Percentiles rank a stretch among this genome's conserved stretches.
phyloP scores from a whole-genome alignment of 2,113 vertebrate species.

The Hucho hucho region DNA sequence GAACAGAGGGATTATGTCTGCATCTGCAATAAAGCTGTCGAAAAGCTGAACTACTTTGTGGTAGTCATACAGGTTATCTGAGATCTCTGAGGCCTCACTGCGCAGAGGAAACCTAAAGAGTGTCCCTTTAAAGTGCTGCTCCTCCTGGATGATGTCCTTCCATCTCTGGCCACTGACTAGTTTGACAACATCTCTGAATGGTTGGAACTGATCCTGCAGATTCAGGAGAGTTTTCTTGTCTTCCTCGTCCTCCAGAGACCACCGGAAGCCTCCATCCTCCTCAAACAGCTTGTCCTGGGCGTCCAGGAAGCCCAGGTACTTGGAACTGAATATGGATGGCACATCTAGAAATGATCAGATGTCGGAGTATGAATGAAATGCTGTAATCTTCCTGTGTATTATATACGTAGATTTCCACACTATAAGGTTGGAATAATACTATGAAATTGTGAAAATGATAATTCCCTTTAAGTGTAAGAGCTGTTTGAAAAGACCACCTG shows the following conservation, averaged over 20 bases:
- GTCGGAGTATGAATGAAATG: too few relatives aligned
- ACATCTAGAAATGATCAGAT: conserved; percentile 68
- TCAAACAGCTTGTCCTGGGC: conserved; percentile 74
- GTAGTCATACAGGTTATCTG: conserved; percentile 73
- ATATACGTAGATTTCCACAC: too few relatives aligned
- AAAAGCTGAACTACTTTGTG: conserved; percentile 72
- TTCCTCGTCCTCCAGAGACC: conserved; percentile 71
- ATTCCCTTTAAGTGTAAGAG: too few relatives aligned
- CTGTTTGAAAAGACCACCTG: too few relatives aligned
- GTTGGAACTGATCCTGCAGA: conserved; percentile 75
- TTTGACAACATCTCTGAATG: conserved; percentile 73
- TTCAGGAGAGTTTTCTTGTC: conserved; percentile 56
- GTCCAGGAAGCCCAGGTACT: conserved; percentile 76
- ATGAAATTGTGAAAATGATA: too few relatives aligned
- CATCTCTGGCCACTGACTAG: conserved; percentile 52
- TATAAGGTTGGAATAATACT: too few relatives aligned
- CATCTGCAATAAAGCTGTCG: conserved; percentile 78
- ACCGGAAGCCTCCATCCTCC: conserved; percentile 66
- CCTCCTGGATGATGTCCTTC: conserved; percentile 51
- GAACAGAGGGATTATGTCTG: conserved; percentile 80
- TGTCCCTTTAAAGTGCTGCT: conserved; percentile 74
- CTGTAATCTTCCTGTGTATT: too few relatives aligned
- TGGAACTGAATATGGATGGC: conserved; percentile 78
- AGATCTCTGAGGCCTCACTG: conserved; percentile 69
- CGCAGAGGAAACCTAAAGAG: conserved; percentile 82